Conservation (phyloP, 2,888 invertebrate species). For the Tetheella fluctuosa region DNA sequence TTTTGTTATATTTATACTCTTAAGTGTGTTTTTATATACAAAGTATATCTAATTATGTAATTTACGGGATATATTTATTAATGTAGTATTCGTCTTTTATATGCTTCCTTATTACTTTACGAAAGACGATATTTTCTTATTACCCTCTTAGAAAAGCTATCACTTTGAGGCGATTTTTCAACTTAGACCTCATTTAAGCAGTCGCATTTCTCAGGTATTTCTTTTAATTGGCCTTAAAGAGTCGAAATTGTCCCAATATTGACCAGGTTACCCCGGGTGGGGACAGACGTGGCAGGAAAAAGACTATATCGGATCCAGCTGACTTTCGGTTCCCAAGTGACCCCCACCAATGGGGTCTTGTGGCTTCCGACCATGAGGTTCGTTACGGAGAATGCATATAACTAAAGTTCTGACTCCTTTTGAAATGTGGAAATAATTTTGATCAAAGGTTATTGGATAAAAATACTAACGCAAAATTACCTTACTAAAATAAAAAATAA, state of each 20-base stretch:
- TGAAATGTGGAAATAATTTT: too few species aligned
- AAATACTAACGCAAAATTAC: too few species aligned
- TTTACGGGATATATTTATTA: not conserved
- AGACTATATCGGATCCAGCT: not conserved
- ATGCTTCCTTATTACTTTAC: not conserved
- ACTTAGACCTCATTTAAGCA: too few species aligned
- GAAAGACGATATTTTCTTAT: too few species aligned
- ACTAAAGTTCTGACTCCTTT: not conserved
- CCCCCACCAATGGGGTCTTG: not conserved
- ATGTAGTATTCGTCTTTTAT: not conserved
- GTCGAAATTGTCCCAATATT: not conserved
- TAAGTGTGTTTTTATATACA: not conserved
- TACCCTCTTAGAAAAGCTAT: too few species aligned
- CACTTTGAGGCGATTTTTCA: too few species aligned
- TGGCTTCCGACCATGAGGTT: constrained; percentile 9
- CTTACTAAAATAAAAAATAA: too few species aligned
- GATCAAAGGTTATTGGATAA: too few species aligned
- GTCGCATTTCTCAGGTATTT: not conserved
- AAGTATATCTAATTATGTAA: constrained; percentile 18
- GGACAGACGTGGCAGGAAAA: constrained; percentile 9
- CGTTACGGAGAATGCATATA: constrained; percentile 1
- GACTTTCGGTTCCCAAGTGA: not conserved
- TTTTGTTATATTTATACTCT: constrained; percentile 15
- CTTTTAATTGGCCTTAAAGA: not conserved
- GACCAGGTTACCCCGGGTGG: not conserved